phyloP scores from a whole-genome alignment of 2,888 invertebrate genomes.

The Harpalus rubripes region DNA sequence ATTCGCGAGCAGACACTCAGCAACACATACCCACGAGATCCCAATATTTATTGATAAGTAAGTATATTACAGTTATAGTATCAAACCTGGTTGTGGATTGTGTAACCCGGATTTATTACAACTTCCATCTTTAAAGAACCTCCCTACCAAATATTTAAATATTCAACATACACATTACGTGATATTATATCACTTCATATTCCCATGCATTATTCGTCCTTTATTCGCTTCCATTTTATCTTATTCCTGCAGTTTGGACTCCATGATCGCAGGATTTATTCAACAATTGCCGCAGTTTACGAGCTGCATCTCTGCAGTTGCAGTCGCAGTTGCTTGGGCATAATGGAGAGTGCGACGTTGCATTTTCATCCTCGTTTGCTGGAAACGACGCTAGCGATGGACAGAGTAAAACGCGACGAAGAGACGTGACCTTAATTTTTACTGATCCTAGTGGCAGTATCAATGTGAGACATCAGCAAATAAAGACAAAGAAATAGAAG shows the following conservation, averaged over 20 bases:
- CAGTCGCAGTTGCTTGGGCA: background rate
- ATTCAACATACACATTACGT: background rate
- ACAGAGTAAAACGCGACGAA: constrained; percentile 13
- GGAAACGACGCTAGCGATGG: constrained; percentile 18
- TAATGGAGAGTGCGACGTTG: background rate
- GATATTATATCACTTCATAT: background rate
- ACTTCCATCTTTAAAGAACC: background rate
- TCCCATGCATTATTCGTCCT: constrained; percentile 10
- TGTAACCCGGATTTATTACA: too few species aligned
- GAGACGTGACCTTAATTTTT: constrained; percentile 44
- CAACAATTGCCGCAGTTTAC: constrained; percentile 26
- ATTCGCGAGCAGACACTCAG: too few species aligned
- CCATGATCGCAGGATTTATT: constrained; percentile 18
- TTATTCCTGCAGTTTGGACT: background rate
- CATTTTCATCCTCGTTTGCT: constrained; percentile 18
- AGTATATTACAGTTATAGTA: too few species aligned
- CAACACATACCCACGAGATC: too few species aligned
- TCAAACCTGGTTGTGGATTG: too few species aligned
- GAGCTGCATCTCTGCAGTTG: constrained; percentile 8
- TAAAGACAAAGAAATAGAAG: background rate
- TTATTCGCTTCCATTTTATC: constrained; percentile 12
- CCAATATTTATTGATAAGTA: too few species aligned
- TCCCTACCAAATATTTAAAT: too few species aligned
- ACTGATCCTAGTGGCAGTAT: background rate
- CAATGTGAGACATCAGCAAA: background rate